A percentile compares a stretch with the other conserved stretches of the same genome.
These are phyloP conservation scores for Panzeria rudis DNA, from an alignment of 2,888 invertebrate species.

Conservation along the genomic window DNA sequence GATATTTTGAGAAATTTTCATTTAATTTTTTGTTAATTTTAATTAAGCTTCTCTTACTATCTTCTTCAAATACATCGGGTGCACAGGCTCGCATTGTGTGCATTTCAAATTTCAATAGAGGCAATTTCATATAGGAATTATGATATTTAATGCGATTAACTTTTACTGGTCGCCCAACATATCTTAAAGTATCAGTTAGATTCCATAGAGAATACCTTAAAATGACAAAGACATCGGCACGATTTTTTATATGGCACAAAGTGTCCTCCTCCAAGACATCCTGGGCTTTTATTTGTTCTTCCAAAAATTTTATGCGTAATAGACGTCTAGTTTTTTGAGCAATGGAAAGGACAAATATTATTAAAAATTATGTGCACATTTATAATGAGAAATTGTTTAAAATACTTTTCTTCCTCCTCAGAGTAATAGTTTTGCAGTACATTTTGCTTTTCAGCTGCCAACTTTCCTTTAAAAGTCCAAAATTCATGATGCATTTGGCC, in stretches of 20 bases:
- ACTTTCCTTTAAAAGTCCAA: conserved; percentile 77
- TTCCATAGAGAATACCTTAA: conserved; percentile 80
- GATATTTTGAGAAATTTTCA: not conserved
- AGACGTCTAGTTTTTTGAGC: conserved; percentile 75
- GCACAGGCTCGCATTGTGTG: conserved; percentile 78
- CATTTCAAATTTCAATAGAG: conserved; percentile 81
- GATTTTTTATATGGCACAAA: conserved; percentile 76
- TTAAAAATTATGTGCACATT: not conserved
- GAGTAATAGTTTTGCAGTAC: conserved; percentile 80
- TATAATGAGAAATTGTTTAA: not conserved
- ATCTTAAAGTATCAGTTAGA: conserved; percentile 79
- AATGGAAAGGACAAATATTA: not conserved
- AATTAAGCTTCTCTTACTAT: conserved; percentile 75
- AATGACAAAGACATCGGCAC: conserved; percentile 78
- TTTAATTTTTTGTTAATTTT: not conserved
- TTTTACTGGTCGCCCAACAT: conserved; percentile 78
- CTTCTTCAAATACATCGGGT: conserved; percentile 79
- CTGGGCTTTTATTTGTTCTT: conserved; percentile 73
- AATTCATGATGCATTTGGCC: conserved; percentile 78
- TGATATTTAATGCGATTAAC: conserved; percentile 78
- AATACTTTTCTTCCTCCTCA: conserved; percentile 80
- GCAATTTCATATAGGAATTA: conserved; percentile 79
- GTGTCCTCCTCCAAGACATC: conserved; percentile 73
- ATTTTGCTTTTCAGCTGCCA: conserved; percentile 78
- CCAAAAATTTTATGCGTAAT: conserved; percentile 77